Conservation (phyloP, 2,888 invertebrate species). For the Eupithecia dodoneata region DNA sequence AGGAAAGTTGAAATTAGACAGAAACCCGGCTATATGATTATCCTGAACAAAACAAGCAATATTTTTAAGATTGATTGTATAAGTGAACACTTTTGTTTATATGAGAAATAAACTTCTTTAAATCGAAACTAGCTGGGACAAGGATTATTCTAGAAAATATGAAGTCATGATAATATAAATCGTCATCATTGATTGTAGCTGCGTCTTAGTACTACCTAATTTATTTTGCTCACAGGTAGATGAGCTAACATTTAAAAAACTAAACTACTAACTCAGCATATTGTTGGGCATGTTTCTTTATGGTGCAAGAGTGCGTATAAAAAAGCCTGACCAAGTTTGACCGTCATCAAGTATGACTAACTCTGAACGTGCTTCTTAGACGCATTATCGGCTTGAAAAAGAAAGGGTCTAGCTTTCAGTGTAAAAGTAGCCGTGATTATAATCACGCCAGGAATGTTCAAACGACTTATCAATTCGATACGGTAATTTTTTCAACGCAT, state of each 20-base stretch:
- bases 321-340: neutral
- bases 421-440: slow-evolving; percentile 48
- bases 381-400: neutral
- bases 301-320: neutral
- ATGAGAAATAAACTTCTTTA: no score
- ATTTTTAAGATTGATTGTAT: no score
- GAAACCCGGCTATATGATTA: neutral
- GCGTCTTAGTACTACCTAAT: neutral
- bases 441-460: slow-evolving; percentile 67
- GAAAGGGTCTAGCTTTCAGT: slow-evolving; percentile 9
- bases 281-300: neutral
- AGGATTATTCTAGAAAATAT: neutral
- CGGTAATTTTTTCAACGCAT: slow-evolving; percentile 54
- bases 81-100: no score
- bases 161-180: neutral
- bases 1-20: slow-evolving; percentile 17
- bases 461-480: slow-evolving; percentile 71
- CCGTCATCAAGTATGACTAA: neutral
- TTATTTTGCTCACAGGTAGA: neutral
- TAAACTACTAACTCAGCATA: neutral
- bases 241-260: neutral
- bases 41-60: neutral
- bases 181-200: neutral
- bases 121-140: neutral
- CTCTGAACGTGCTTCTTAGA: neutral